Conservation (phyloP, 2,888 invertebrate species). For the Pyrgus malvae region DNA sequence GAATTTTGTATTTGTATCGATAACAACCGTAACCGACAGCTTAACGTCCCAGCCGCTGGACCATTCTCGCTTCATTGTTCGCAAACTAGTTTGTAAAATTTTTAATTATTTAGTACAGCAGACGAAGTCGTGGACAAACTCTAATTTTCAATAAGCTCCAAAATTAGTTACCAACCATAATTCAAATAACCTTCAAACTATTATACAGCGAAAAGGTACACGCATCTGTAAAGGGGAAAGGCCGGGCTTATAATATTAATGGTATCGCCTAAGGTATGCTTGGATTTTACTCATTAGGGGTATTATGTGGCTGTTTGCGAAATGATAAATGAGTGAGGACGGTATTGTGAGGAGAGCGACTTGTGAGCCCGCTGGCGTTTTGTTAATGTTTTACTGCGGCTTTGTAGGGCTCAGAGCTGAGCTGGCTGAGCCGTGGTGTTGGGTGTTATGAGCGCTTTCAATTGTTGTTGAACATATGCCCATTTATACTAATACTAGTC, state of each 20-base stretch:
- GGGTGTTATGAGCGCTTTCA: conserved; percentile 26
- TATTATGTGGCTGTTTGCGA: conserved; percentile 72
- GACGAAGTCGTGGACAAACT: too few species aligned
- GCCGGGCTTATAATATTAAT: conserved; percentile 70
- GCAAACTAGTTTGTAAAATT: too few species aligned
- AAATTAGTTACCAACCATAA: conserved; percentile 26
- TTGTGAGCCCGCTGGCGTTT: conserved; percentile 55
- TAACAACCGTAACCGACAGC: too few species aligned
- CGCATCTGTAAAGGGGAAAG: conserved; percentile 51
- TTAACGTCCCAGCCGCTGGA: too few species aligned
- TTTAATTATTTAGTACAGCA: too few species aligned
- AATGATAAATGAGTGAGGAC: conserved; percentile 74
- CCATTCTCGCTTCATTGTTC: too few species aligned
- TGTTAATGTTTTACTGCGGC: conserved; percentile 61
- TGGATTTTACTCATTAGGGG: conserved; percentile 80
- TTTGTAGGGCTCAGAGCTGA: conserved; percentile 48
- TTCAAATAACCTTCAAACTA: conserved; percentile 44
- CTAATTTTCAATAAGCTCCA: neutral
- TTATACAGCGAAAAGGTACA: conserved; percentile 36
- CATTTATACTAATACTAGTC: neutral
- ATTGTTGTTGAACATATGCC: neutral
- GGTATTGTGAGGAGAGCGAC: conserved; percentile 59
- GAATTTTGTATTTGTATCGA: too few species aligned
- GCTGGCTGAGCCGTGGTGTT: conserved; percentile 39
- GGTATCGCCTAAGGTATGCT: conserved; percentile 74